These are phyloP conservation scores for Sebastes miniatus DNA, from an alignment of 2,797 vertebrate species.

Conservation along the genomic window DNA sequence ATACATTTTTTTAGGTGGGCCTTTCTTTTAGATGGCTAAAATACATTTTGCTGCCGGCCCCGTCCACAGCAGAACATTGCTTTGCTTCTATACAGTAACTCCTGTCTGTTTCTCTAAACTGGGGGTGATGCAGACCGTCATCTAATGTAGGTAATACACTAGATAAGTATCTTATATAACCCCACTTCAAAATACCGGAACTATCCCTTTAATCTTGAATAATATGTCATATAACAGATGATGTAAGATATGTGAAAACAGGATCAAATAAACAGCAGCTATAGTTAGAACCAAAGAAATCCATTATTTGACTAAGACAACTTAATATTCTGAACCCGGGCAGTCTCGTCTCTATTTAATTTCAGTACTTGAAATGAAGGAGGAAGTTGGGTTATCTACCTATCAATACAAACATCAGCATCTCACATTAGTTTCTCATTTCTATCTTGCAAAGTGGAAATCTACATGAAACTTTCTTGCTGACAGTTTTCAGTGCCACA, in stretches of 20 bases:
- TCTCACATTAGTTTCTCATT: conserved; percentile 1
- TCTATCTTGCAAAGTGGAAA: conserved; percentile 3
- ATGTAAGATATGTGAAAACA: not conserved
- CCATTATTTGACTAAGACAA: not conserved
- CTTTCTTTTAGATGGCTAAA: too few relatives aligned
- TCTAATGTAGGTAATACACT: too few relatives aligned
- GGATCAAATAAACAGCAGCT: not conserved
- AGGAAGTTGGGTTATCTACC: conserved; percentile 4
- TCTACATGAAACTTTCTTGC: not conserved
- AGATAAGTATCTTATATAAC: too few relatives aligned
- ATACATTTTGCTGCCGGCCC: too few relatives aligned
- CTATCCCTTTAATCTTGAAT: not conserved
- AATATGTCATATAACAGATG: not conserved
- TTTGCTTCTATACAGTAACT: too few relatives aligned
- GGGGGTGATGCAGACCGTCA: too few relatives aligned
- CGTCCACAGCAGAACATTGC: too few relatives aligned
- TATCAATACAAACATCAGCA: conserved; percentile 13
- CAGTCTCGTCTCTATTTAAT: not conserved
- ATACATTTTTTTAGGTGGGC: too few relatives aligned
- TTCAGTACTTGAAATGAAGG: not conserved
- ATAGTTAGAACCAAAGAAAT: not conserved
- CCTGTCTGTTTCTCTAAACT: too few relatives aligned
- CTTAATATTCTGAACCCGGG: not conserved
- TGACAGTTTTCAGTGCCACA: conserved; percentile 19
- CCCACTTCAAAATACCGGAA: too few relatives aligned